Base-by-base conservation (phyloP, 2,797 vertebrate species). In the Anguilla megastoma region DNA sequence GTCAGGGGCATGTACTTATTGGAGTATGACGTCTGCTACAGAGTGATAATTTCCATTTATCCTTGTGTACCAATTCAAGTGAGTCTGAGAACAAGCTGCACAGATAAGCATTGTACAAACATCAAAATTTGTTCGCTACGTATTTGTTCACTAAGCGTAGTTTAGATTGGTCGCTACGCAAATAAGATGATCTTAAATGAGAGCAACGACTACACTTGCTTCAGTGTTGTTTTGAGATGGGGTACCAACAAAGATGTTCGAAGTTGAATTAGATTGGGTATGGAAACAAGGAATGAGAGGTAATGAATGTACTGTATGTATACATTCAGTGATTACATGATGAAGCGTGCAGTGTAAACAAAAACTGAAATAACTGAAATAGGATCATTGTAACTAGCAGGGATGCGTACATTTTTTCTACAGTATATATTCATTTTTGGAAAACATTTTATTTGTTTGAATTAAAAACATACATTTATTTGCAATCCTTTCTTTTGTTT, bases 101-200 rank as follows among this genome's bases (percentile, higher is more conserved):
- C 83, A 84, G 45, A 84, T 84, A 85, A 88, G 84, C 85, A 85
- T 60, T 69, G 66, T 76, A 88, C 54, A 80, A 16, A 80, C 27
- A 87, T 33, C 27, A 63, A 76, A 50, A 89, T 85, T 71, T 87
- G 21, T 36, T 52, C 74, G 33, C 69, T 85, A 56, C 80, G 27
- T 71, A 89, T 27, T 52, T 52, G 50, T 52, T 52, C 54, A 74
- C 80, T 58, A 16, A 48, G 58, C 56, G 41, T 80, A 45, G 50
- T 87, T 87, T 60, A 80, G 69, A 48, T 56, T 16, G 30, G 30
- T 76, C 48, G 27, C 58, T 54, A 76, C 50, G 76, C 33, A 56
- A 33, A 63, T 83, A 63, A 18, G 76, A 82, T 60, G 76, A 48
- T 36, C 36, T 30, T 87, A 82, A 87, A 69, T 36, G 69, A 48